These are phyloP conservation scores for Drosophila sturtevanti DNA, from an alignment of 1,140 invertebrate genomes.

Conservation along the genomic window DNA sequence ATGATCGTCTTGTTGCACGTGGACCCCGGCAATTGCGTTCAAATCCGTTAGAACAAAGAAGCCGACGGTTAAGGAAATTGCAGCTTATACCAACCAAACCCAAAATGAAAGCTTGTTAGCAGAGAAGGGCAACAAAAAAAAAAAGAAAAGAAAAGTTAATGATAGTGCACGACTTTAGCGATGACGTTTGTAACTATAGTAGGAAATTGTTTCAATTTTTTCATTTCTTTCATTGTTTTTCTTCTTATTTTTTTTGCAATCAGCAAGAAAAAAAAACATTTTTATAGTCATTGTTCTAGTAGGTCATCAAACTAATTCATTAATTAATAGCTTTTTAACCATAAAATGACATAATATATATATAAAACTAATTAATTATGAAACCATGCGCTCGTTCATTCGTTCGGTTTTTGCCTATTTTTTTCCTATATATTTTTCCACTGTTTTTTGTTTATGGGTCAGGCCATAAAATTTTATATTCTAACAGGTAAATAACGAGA, in stretches of 20 bases:
- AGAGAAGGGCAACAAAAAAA: neutral
- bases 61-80: constrained; percentile 36
- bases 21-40: constrained; percentile 30
- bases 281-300: neutral
- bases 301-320: neutral
- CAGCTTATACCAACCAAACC: constrained; percentile 39
- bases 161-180: neutral
- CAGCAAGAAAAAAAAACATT: neutral
- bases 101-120: constrained; percentile 3
- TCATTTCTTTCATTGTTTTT: too few relatives aligned
- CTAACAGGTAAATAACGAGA: constrained; percentile 31
- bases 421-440: neutral
- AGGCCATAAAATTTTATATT: constrained; percentile 56
- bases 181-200: neutral
- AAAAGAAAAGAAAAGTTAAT: neutral
- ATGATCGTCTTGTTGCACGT: neutral
- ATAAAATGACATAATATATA: neutral
- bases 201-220: neutral
- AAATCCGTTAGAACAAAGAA: constrained; percentile 48
- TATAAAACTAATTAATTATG: constrained; percentile 1
- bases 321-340: neutral
- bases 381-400: too few relatives aligned
- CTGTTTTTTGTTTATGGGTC: constrained; percentile 48
- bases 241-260: neutral
- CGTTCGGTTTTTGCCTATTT: too few relatives aligned